Conservation (phyloP, 23 tunicate genomes). For the Botrylloides violaceus region DNA sequence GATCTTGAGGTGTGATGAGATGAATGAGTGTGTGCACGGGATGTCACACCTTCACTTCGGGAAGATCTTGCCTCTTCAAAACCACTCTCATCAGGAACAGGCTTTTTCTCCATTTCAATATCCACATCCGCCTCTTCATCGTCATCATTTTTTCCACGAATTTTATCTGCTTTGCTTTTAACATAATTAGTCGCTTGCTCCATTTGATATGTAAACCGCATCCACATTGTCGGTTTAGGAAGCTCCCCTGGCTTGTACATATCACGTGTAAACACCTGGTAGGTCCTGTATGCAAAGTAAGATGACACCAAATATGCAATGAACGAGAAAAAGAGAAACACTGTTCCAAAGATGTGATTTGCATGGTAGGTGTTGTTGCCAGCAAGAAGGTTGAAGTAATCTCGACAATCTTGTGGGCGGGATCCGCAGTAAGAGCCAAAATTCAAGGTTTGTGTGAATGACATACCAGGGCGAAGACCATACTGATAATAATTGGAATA, state of each 20-base stretch:
- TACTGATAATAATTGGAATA: conserved; percentile 12
- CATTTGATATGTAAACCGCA: conserved; percentile 36
- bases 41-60: conserved; percentile 12
- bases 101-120: neutral
- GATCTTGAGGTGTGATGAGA: conserved; percentile 7
- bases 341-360: conserved; percentile 85
- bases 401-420: conserved; percentile 65
- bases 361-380: conserved; percentile 76
- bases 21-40: conserved; percentile 2
- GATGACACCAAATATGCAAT: conserved; percentile 42
- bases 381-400: conserved; percentile 59
- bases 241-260: conserved; percentile 40
- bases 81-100: neutral
- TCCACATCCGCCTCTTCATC: conserved; percentile 6
- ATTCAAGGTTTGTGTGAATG: conserved; percentile 47
- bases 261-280: conserved; percentile 58
- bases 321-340: conserved; percentile 38
- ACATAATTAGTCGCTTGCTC: conserved; percentile 15
- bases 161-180: neutral
- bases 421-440: conserved; percentile 54
- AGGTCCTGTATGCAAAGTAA: conserved; percentile 60
- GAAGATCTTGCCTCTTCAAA: conserved; percentile 12
- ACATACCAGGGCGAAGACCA: conserved; percentile 37
- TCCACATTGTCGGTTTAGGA: conserved; percentile 59
- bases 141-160: conserved; percentile 16